Percentiles rank a stretch among this genome's conserved stretches.
These are phyloP conservation scores for Drosophila merina DNA, from an alignment of 2,888 invertebrate species.

Conservation along the genomic window DNA sequence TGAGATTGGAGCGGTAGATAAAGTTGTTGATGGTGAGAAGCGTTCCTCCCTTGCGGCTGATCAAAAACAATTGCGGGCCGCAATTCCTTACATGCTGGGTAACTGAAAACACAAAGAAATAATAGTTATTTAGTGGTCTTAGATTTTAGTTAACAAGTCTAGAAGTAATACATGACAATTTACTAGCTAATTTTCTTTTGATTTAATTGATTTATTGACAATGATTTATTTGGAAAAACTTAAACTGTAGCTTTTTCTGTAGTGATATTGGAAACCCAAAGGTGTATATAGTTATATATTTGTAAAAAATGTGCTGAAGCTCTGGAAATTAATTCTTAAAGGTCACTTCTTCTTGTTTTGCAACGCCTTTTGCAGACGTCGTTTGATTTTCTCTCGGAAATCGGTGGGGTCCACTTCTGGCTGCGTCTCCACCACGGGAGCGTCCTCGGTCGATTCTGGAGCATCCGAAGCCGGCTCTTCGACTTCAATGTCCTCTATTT, in stretches of 20 bases:
- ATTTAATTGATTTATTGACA: slow-evolving; percentile 56
- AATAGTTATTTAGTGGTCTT: slow-evolving; percentile 9
- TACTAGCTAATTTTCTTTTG: slow-evolving; percentile 41
- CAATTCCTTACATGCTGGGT: slow-evolving; percentile 81
- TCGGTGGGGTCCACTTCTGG: slow-evolving; percentile 68
- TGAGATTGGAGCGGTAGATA: slow-evolving; percentile 83
- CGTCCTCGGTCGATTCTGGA: slow-evolving; percentile 1
- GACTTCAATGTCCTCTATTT: slow-evolving; percentile 34
- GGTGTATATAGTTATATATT: slow-evolving; percentile 20
- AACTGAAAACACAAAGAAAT: slow-evolving; percentile 61
- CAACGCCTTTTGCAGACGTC: slow-evolving; percentile 80
- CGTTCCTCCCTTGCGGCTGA: slow-evolving; percentile 83
- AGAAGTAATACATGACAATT: slow-evolving; percentile 13
- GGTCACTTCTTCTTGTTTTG: slow-evolving; percentile 79
- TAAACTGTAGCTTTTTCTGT: slow-evolving; percentile 19
- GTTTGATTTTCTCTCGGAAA: slow-evolving; percentile 82
- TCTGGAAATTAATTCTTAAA: slow-evolving; percentile 22
- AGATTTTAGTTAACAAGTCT: background rate
- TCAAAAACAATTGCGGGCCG: slow-evolving; percentile 82
- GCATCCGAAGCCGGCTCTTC: slow-evolving; percentile 14
- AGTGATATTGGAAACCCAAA: slow-evolving; percentile 8
- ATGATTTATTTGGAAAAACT: slow-evolving; percentile 51
- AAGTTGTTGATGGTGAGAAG: slow-evolving; percentile 83
- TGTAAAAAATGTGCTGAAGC: slow-evolving; percentile 29
- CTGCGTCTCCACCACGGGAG: background rate